Evolutionary conservation across 2,113 vertebrate genomes (phyloP).

Genomic region (Lagopus leucura): DNA sequence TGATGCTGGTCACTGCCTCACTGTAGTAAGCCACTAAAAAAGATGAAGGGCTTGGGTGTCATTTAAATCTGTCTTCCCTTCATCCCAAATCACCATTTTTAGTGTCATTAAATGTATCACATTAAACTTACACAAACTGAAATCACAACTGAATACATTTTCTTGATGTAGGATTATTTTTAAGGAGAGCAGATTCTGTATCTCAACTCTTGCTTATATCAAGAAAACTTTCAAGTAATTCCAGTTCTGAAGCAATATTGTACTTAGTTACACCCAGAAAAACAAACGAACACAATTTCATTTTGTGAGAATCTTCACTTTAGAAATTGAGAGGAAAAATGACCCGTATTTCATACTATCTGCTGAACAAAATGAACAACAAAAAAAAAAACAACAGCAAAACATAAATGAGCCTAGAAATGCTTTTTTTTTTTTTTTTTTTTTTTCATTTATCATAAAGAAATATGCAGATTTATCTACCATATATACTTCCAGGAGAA

Average conservation of each 20-base stretch:
- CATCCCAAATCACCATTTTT: not conserved
- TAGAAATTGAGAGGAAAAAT: too few relatives aligned
- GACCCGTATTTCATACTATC: too few relatives aligned
- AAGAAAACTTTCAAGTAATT: not conserved
- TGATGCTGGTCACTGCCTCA: rapidly evolving
- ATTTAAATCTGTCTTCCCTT: not conserved
- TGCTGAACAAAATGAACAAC: not conserved
- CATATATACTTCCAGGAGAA: not conserved
- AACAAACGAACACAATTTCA: not conserved
- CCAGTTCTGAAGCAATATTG: not conserved
- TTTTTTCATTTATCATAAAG: not conserved
- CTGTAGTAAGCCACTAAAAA: not conserved
- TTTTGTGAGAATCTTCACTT: too few relatives aligned
- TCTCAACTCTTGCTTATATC: not conserved
- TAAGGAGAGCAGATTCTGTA: not conserved
- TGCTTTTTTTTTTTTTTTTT: not conserved
- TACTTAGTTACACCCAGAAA: not conserved
- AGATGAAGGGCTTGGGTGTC: rapidly evolving
- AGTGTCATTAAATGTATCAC: not conserved
- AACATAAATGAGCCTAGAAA: not conserved
- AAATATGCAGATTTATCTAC: not conserved
- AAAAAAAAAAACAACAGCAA: not conserved
- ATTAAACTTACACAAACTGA: not conserved
- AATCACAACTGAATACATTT: not conserved
- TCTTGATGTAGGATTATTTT: not conserved